phyloP scores from a whole-genome alignment of 2,888 invertebrate species.

The Acronicta psi region DNA sequence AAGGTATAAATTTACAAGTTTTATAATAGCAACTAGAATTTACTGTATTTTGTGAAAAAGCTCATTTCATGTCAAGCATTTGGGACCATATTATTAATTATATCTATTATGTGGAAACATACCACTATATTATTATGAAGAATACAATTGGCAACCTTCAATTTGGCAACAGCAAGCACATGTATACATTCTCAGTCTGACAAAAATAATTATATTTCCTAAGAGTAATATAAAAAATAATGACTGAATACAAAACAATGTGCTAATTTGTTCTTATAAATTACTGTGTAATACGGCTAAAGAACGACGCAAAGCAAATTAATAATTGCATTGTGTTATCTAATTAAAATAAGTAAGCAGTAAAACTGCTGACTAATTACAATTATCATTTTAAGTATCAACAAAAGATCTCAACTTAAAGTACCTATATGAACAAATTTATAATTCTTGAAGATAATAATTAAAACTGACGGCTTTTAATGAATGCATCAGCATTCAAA shows the following conservation, averaged over 20 bases:
- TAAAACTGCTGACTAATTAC: constrained; percentile 29
- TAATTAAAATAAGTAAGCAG: constrained; percentile 17
- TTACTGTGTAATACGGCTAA: constrained; percentile 17
- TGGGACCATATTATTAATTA: constrained; percentile 24
- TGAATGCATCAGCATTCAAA: neutral
- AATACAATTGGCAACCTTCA: constrained; percentile 73
- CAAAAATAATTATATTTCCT: constrained; percentile 50
- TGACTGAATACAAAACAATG: constrained; percentile 36
- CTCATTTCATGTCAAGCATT: constrained; percentile 26
- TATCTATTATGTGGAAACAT: constrained; percentile 27
- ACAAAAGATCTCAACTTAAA: constrained; percentile 25
- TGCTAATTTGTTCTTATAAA: constrained; percentile 41
- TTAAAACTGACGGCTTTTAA: constrained; percentile 12
- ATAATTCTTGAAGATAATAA: constrained; percentile 1
- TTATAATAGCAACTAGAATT: constrained; percentile 33
- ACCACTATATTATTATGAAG: constrained; percentile 49
- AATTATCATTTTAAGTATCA: constrained; percentile 26
- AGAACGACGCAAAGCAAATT: constrained; percentile 25
- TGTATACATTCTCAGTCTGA: constrained; percentile 67
- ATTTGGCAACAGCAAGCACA: constrained; percentile 77
- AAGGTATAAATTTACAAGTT: constrained; percentile 40
- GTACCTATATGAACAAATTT: constrained; percentile 12
- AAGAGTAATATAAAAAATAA: constrained; percentile 47
- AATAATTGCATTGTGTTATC: constrained; percentile 19
- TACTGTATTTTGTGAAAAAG: constrained; percentile 41